Evolutionary conservation across 2,113 vertebrate species (phyloP), one percentile per base, ranked within the genome.

Genomic region (Hippocampus mohnikei): DNA sequence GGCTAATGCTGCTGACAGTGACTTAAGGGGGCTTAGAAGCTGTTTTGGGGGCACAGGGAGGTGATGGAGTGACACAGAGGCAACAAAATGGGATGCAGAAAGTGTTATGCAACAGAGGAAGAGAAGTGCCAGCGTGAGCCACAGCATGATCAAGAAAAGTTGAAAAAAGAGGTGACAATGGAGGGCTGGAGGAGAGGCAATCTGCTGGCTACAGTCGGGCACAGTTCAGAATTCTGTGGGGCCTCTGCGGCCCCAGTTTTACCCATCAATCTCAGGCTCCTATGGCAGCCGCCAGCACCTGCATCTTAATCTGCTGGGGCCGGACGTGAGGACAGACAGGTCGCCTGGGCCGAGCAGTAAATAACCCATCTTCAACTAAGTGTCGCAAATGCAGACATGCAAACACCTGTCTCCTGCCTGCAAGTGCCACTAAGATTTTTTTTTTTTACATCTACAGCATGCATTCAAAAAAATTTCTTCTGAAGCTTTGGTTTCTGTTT

Each of bases 281-380:
- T 72, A 73, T 87, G 86, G 86, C 89, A 87, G 87, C 64, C 81
- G 68, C 81, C 84, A 79, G 74, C 70, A 81, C 79, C 84, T 87
- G 89, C 89, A 90, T 89, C 87, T 88, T 88, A 88, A 89, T 88
- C 87, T 87, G 85, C 83, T 23, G 79, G 76, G 82, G 84, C 72
- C n/a, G 83, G 81, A 90, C 89, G 88, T 89, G 87, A 90, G 88
- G 89, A 90, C 88, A 73, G 87, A 84, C 89, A 86, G 89, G 89
- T 88, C 87, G 70, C 84, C 77, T 81, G 85, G 82, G 85, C 81
- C 58, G 29, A 2, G 72, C 77, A 85, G 89, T 88, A 90, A 90
- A 90, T 89, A 90, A 89, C 84, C 81, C 78, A 74, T 66, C 86
- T 83, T 82, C 83, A 81, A 82, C 83, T 75, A 67, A 85, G 79